Percentiles rank a stretch among this genome's conserved stretches.
Evolutionary conservation across 2,888 invertebrate species (phyloP).

Genomic region (Ectemnius continuus): DNA sequence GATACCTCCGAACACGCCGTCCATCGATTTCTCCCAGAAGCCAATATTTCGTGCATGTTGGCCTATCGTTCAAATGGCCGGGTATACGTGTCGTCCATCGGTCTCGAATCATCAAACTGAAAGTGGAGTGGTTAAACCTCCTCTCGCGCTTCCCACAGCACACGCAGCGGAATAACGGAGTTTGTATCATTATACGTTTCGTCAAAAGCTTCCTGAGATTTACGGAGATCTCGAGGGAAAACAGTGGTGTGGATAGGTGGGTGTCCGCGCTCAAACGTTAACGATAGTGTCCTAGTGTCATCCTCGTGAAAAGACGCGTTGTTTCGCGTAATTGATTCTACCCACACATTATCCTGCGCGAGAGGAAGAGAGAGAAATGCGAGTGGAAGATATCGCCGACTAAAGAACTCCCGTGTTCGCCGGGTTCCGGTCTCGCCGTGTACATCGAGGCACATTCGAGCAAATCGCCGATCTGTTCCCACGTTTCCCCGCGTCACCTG

Average conservation of each 20-base stretch:
- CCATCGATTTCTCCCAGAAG: slow-evolving; percentile 18
- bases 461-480: slow-evolving; percentile 64
- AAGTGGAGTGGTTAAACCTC: slow-evolving; percentile 1
- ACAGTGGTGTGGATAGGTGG: slow-evolving; percentile 41
- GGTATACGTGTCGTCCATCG: background rate
- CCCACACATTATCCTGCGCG: slow-evolving; percentile 49
- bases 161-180: slow-evolving; percentile 39
- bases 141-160: background rate
- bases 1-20: background rate
- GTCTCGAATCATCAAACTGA: slow-evolving; percentile 9
- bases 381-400: slow-evolving; percentile 14
- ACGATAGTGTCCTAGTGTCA: slow-evolving; percentile 35
- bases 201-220: slow-evolving; percentile 50
- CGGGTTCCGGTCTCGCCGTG: slow-evolving; percentile 26
- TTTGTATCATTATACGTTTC: slow-evolving; percentile 53
- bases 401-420: slow-evolving; percentile 24
- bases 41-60: slow-evolving; percentile 22
- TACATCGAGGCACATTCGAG: slow-evolving; percentile 44
- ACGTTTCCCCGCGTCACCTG: slow-evolving; percentile 48
- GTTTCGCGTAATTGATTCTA: slow-evolving; percentile 60
- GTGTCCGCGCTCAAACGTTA: slow-evolving; percentile 56
- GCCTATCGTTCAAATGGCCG: slow-evolving; percentile 11
- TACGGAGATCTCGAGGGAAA: slow-evolving; percentile 33
- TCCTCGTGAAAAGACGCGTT: slow-evolving; percentile 23
- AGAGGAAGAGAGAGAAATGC: no score